Percentiles rank a stretch among this genome's conserved stretches.
Conservation (phyloP, 1,140 invertebrate genomes). For the Rhagoletis zephyria region DNA sequence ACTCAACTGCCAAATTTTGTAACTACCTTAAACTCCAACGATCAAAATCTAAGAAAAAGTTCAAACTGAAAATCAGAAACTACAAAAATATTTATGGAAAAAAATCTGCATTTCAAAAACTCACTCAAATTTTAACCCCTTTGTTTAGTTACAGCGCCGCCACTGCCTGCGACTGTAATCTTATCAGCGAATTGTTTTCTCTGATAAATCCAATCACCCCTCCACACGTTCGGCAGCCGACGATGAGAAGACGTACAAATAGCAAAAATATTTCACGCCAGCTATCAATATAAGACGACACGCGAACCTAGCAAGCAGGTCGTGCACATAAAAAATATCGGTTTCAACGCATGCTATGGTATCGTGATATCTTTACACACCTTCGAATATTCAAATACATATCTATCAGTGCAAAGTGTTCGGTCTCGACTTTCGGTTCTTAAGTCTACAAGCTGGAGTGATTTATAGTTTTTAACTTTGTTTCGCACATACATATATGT, state of each 20-base stretch:
- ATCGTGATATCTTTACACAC: neutral
- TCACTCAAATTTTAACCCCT: neutral
- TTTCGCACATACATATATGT: neutral
- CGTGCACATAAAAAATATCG: neutral
- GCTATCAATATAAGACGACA: slow-evolving; percentile 27
- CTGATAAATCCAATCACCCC: neutral
- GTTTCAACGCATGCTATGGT: neutral
- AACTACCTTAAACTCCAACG: too few relatives aligned
- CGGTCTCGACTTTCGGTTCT: neutral
- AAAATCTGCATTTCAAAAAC: too few relatives aligned
- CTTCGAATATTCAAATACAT: neutral
- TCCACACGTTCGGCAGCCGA: neutral
- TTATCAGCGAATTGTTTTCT: slow-evolving; percentile 4
- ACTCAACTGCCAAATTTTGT: too few relatives aligned
- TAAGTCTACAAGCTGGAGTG: neutral
- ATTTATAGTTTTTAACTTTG: neutral
- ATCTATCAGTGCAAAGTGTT: neutral
- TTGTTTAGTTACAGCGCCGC: neutral
- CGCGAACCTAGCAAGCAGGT: neutral
- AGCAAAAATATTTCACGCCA: slow-evolving; percentile 14
- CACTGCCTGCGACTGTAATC: neutral
- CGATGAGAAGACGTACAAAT: neutral
- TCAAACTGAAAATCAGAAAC: too few relatives aligned
- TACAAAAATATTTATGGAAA: too few relatives aligned
- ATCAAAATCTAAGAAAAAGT: too few relatives aligned